Evolutionary conservation across 1,140 invertebrate species (phyloP).

Genomic region (Streblospio benedicti): DNA sequence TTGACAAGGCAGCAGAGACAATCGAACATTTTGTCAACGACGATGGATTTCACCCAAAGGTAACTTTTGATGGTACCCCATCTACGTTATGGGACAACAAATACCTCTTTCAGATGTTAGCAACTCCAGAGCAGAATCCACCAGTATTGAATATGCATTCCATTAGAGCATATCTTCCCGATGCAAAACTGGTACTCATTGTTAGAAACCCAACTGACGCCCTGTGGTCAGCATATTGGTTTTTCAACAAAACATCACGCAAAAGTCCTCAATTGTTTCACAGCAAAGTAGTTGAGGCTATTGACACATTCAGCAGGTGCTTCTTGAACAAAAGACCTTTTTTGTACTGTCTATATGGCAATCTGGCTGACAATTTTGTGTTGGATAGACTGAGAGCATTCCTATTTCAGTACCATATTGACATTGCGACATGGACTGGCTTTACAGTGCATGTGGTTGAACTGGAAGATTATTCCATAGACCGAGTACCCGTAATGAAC

Average conservation of each 20-base stretch:
- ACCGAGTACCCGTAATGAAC: slow-evolving; percentile 72
- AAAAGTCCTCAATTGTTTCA: background rate
- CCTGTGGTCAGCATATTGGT: slow-evolving; percentile 68
- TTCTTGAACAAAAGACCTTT: too few relatives aligned
- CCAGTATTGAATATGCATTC: background rate
- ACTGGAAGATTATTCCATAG: slow-evolving; percentile 72
- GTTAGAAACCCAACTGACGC: slow-evolving; percentile 59
- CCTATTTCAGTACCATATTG: too few relatives aligned
- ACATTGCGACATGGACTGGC: too few relatives aligned
- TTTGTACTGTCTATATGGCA: slow-evolving; percentile 24
- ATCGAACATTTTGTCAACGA: slow-evolving; percentile 17
- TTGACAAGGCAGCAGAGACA: slow-evolving; percentile 16
- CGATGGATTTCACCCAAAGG: too few relatives aligned
- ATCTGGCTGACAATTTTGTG: slow-evolving; percentile 26
- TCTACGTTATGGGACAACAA: slow-evolving; percentile 54
- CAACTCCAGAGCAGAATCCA: slow-evolving; percentile 44
- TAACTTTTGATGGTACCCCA: slow-evolving; percentile 12
- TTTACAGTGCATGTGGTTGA: slow-evolving; percentile 54
- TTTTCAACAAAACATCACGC: slow-evolving; percentile 62
- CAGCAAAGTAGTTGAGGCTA: too few relatives aligned
- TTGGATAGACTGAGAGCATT: slow-evolving; percentile 32
- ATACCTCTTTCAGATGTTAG: slow-evolving; percentile 55
- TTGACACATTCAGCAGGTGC: too few relatives aligned
- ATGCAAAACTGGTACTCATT: slow-evolving; percentile 53
- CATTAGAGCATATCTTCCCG: slow-evolving; percentile 50